Base-by-base conservation (phyloP, 2,113 vertebrate species). In the Dipodomys spectabilis region DNA sequence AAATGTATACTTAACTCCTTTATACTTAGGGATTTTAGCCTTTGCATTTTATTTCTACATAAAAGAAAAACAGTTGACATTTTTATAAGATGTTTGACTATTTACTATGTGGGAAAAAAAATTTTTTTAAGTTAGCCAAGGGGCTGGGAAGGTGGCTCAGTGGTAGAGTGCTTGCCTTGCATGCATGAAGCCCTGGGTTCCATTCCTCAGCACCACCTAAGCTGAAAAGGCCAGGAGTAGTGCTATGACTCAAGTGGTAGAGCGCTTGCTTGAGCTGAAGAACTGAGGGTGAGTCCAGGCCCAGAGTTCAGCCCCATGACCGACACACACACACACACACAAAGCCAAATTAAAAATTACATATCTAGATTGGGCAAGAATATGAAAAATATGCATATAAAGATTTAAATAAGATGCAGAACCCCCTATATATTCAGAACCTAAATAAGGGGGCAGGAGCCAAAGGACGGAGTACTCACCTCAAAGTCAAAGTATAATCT, bases 401-500 rank as follows among this genome's bases (percentile, higher is more conserved):
- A 57, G 4, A 49, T 49, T 57, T 57, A 57, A 57, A 94, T 89
- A 79, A 96, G 89, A 92, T 71, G 44, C 25, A 82, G 44, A 90
- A 75, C 88, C 84, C 4, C 72, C 10, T 68, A 25, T 72, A 64
- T 69, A 68, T 13, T 8, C 39, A 86, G 35, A 92, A 94, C 71
- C 88, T 86, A 86, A 93, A 91, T 27, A 86, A 20, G 39, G 78
- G 4, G 71, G 45, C 11, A 62, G 23, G n/a, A 90, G 44, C 23
- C n/a, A 93, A 87, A 90, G 71, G 60, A 53, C 53, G 18, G 92
- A 83, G 60, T 15, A 95, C 97, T 97, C 93, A 99, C 99, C 99
- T 97, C 86, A 99, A 97, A 0, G 99, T 99, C 97, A 99, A 98
- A 15, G 99, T 99, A 88, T 99, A 99, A 97, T 99, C 99, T 95